These are phyloP conservation scores for Casuarius casuarius DNA, from an alignment of 2,113 vertebrate genomes.

Conservation along the genomic window DNA sequence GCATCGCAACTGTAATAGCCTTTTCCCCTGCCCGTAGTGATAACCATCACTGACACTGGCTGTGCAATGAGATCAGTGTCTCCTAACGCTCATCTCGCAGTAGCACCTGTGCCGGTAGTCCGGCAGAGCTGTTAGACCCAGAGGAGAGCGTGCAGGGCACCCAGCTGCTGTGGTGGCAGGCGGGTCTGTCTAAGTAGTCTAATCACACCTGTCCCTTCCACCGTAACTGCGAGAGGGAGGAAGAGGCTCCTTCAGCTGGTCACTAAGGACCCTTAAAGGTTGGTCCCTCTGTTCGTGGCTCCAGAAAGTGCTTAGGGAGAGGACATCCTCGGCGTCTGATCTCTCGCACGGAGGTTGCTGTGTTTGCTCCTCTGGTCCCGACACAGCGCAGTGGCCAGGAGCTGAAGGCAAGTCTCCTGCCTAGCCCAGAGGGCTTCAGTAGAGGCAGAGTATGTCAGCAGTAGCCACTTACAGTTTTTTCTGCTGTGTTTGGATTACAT, in stretches of 20 bases:
- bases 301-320: neutral
- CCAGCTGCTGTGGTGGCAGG: neutral
- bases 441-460: neutral
- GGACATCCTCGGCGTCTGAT: too few relatives aligned
- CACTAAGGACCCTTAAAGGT: neutral
- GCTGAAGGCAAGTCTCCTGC: neutral
- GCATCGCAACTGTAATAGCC: accelerated
- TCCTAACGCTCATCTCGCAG: neutral
- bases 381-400: neutral
- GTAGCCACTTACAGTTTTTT: neutral
- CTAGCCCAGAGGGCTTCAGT: neutral
- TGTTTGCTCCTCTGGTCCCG: neutral
- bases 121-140: neutral
- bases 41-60: accelerated
- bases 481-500: neutral
- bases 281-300: neutral
- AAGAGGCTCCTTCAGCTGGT: neutral
- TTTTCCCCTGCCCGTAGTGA: neutral
- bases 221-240: neutral
- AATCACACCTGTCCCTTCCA: neutral
- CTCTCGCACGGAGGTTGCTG: accelerated
- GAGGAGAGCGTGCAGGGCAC: neutral
- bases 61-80: neutral
- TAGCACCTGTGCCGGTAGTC: neutral
- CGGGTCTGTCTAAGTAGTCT: neutral